These are phyloP conservation scores for Artibeus jamaicensis DNA, from an alignment of 2,797 vertebrate genomes.

Conservation along the genomic window DNA sequence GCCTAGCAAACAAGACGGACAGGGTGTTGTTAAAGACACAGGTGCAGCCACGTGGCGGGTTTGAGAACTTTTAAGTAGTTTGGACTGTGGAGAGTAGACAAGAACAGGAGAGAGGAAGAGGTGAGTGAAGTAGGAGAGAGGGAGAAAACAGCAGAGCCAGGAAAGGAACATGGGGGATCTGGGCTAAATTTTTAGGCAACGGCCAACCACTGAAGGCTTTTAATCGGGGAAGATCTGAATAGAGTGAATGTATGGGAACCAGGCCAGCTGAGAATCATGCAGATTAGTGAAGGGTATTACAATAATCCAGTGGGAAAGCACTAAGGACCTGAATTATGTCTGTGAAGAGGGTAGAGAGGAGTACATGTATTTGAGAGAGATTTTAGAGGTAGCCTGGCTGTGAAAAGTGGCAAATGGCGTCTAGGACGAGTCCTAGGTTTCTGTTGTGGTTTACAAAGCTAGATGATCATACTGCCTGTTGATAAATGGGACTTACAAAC, in stretches of 20 bases:
- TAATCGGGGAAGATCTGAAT: not conserved
- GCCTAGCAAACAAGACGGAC: not conserved
- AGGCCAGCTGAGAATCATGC: not conserved
- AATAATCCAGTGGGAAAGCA: not conserved
- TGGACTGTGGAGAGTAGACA: not conserved
- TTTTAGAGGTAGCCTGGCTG: not conserved
- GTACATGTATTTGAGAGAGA: not conserved
- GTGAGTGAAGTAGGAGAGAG: not conserved
- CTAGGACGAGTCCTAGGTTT: not conserved
- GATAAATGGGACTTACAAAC: not conserved
- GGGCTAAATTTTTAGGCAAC: not conserved
- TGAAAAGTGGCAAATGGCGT: not conserved
- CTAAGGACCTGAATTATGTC: not conserved
- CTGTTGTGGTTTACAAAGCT: not conserved
- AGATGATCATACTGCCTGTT: not conserved
- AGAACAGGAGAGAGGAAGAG: not conserved
- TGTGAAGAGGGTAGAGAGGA: not conserved
- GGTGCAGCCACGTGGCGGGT: not conserved
- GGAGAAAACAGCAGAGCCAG: not conserved
- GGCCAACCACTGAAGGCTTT: not conserved
- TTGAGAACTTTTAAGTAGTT: not conserved
- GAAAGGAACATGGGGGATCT: not conserved
- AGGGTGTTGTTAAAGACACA: not conserved
- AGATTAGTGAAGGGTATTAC: not conserved
- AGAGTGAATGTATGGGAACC: not conserved